phyloP scores from a whole-genome alignment of 2,797 vertebrate genomes.

The Bradypodion ventrale region DNA sequence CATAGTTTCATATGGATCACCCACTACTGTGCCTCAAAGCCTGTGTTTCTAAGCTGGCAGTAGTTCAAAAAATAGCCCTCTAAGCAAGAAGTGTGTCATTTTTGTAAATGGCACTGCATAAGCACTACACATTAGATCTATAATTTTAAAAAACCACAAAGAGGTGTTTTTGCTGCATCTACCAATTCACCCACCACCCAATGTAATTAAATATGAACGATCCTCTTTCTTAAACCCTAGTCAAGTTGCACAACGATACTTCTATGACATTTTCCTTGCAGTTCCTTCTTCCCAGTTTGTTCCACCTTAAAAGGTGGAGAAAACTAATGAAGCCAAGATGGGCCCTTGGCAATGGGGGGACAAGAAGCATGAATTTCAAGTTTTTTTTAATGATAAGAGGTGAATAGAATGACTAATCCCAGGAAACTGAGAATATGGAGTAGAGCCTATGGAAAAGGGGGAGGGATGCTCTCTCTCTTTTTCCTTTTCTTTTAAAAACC shows the following conservation, averaged over 20 bases:
- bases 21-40: not conserved
- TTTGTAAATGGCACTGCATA: not conserved
- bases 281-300: not conserved
- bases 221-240: not conserved
- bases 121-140: not conserved
- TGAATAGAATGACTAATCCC: constrained; percentile 77
- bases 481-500: constrained; percentile 78
- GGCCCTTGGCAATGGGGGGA: constrained; percentile 42
- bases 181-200: constrained; percentile 13
- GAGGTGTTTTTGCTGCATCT: not conserved
- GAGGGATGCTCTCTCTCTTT: constrained; percentile 75
- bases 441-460: constrained; percentile 59
- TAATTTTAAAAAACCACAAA: not conserved
- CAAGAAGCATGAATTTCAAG: constrained; percentile 75
- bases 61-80: not conserved
- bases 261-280: not conserved
- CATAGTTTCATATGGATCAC: not conserved
- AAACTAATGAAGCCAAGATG: constrained; percentile 26
- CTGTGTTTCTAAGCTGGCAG: not conserved
- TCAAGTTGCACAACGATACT: constrained; percentile 19
- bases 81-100: not conserved
- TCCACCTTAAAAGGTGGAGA: constrained; percentile 27
- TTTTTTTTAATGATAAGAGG: constrained; percentile 68
- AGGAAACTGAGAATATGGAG: constrained; percentile 72
- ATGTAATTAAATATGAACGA: constrained; percentile 4